Evolutionary conservation across 2,888 invertebrate genomes (phyloP).

Genomic region (Drosophila vallismaia): DNA sequence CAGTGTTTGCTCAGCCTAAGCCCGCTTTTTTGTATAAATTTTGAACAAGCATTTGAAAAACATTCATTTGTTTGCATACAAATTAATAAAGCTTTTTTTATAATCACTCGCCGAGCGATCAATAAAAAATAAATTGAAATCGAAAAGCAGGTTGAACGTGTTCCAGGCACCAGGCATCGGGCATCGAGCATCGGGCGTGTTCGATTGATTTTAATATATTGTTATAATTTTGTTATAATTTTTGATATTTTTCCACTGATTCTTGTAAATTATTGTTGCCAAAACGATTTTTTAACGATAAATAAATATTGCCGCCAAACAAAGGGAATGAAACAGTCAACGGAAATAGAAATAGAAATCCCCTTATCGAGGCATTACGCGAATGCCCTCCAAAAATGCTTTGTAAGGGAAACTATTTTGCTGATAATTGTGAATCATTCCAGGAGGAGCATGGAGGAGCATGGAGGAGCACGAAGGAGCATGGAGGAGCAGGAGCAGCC

Average conservation of each 20-base stretch:
- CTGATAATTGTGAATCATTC: conserved; percentile 12
- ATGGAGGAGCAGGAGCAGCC: no score
- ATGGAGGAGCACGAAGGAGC: no score
- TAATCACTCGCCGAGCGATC: conserved; percentile 46
- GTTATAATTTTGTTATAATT: conserved; percentile 30
- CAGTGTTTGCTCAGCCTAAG: conserved; percentile 24
- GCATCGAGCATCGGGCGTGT: neutral
- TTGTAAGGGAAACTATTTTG: neutral
- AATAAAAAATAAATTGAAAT: conserved; percentile 48
- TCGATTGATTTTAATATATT: conserved; percentile 13
- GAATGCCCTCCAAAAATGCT: conserved; percentile 14
- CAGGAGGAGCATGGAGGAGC: no score
- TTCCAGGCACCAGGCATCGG: conserved; percentile 20
- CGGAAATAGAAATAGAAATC: neutral
- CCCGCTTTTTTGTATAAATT: conserved; percentile 42
- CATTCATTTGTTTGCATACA: conserved; percentile 63
- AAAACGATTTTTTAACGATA: conserved; percentile 44
- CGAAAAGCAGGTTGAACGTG: conserved; percentile 63
- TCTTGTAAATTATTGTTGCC: conserved; percentile 39
- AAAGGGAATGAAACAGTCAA: conserved; percentile 10
- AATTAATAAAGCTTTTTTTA: conserved; percentile 58
- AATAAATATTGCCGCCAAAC: conserved; percentile 18
- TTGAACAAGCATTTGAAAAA: conserved; percentile 33
- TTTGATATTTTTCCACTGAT: conserved; percentile 39
- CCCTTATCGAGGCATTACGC: conserved; percentile 40